phyloP scores from a whole-genome alignment of 2,888 invertebrate species.

The Watsonalla binaria region DNA sequence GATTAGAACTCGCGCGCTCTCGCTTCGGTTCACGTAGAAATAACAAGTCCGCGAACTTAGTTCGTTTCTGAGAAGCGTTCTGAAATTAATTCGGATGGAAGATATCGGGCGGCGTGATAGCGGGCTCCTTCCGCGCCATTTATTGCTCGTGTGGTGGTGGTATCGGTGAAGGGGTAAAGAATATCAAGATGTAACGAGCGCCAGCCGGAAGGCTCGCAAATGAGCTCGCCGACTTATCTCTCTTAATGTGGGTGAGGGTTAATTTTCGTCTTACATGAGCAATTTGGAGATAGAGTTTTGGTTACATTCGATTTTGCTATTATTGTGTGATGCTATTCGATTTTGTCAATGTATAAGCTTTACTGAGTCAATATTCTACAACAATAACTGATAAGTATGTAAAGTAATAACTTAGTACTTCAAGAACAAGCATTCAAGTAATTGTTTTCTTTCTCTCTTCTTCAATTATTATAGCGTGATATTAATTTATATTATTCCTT shows the following conservation, averaged over 20 bases:
- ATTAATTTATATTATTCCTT: no score
- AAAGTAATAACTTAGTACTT: no score
- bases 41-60: constrained; percentile 75
- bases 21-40: constrained; percentile 65
- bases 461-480: no score
- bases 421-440: no score
- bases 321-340: constrained; percentile 25
- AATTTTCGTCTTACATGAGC: constrained; percentile 76
- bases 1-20: constrained; percentile 58
- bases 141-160: constrained; percentile 76
- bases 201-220: constrained; percentile 78
- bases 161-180: constrained; percentile 77
- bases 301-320: constrained; percentile 51
- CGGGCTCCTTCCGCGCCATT: constrained; percentile 76
- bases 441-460: no score
- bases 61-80: constrained; percentile 69
- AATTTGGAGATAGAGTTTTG: constrained; percentile 67
- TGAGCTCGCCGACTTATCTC: constrained; percentile 78
- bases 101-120: constrained; percentile 75
- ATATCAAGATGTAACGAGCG: constrained; percentile 77
- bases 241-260: constrained; percentile 76
- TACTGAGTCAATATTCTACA: not conserved
- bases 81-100: constrained; percentile 79
- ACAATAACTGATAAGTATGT: not conserved
- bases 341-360: constrained; percentile 25